phyloP scores from a whole-genome alignment of 2,888 invertebrate species.

The Epistrophe eligans region DNA sequence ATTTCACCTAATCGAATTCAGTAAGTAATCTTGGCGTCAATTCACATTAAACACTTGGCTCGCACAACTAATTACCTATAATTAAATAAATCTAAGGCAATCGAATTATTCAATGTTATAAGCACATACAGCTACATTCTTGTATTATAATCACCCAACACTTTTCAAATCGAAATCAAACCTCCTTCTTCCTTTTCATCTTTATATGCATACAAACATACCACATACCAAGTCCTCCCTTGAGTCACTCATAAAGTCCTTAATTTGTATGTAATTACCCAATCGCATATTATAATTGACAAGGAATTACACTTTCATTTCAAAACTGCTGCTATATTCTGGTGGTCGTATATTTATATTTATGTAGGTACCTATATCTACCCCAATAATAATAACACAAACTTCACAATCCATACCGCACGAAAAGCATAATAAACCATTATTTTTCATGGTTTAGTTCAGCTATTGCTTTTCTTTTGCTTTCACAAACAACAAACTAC shows the following conservation, averaged over 20 bases:
- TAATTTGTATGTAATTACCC: slow-evolving; percentile 71
- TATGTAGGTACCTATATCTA: neutral
- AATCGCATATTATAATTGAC: slow-evolving; percentile 70
- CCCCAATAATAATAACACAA: slow-evolving; percentile 29
- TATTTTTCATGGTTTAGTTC: slow-evolving; percentile 42
- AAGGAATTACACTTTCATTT: slow-evolving; percentile 50
- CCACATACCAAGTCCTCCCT: neutral
- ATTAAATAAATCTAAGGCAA: slow-evolving; percentile 65
- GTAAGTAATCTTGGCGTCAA: neutral
- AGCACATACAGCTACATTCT: neutral
- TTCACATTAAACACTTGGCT: slow-evolving; percentile 18
- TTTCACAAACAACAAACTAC: slow-evolving; percentile 5
- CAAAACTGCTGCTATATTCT: neutral
- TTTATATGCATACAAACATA: no score
- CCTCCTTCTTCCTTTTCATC: neutral
- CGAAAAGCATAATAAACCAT: slow-evolving; percentile 60
- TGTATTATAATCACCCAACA: slow-evolving; percentile 21
- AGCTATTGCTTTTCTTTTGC: slow-evolving; percentile 24
- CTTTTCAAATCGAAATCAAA: slow-evolving; percentile 38
- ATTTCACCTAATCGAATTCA: neutral
- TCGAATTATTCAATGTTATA: slow-evolving; percentile 25
- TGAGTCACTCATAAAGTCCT: slow-evolving; percentile 44
- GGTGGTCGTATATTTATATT: neutral
- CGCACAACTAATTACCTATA: slow-evolving; percentile 34
- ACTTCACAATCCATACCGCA: slow-evolving; percentile 42